Base-by-base conservation (phyloP, 35 echinoderm and acorn worm species). In the Heliocidaris tuberculata region DNA sequence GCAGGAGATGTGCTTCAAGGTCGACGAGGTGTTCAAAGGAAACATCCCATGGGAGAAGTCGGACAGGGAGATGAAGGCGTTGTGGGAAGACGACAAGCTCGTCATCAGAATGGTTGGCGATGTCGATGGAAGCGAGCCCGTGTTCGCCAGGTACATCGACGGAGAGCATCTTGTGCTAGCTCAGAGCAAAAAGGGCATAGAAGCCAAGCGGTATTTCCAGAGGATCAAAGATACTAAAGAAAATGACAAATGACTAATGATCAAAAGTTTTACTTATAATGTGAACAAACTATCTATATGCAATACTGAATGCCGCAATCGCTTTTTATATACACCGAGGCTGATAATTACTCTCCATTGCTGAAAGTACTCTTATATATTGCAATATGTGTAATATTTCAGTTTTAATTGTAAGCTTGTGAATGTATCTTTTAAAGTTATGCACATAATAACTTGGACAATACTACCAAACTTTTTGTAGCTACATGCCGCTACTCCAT, bases 181-280 rank as follows among this genome's bases (percentile, higher is more conserved):
- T 52, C 95, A 95, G 49, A 50, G 90, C 13, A 94, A 94, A 48
- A 93, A 95, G 17, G 94, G 88, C 2, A 92, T 98, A 27, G 70
- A 94, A 85, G 88, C 96, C 86, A 98, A 96, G 86, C 71, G 97
- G 35, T 96, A 93, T 47, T 97, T 97, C 89, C 96, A 86, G 90
- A 95, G 47, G 49, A 32, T 95, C 2, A 0, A 1, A 78, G 19
- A 78, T 27, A n/a, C 65, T 78, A 86, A 78, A 42, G 56, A n/a
- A 29, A 94, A 31, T 2, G 13, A 52, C 19, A 27, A 78, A 78
- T 6, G 61, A 78, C 17, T 42, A 42, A 42, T 42, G 35, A 7
- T 7, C 65, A 78, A 42, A 42, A 42, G 35, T 42, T 42, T 42
- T 42, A 42, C 35, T 42, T 42, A 52, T 52, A 10, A 52, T 10